phyloP scores from a whole-genome alignment of 2,113 vertebrate species.

The Oryzias melastigma region DNA sequence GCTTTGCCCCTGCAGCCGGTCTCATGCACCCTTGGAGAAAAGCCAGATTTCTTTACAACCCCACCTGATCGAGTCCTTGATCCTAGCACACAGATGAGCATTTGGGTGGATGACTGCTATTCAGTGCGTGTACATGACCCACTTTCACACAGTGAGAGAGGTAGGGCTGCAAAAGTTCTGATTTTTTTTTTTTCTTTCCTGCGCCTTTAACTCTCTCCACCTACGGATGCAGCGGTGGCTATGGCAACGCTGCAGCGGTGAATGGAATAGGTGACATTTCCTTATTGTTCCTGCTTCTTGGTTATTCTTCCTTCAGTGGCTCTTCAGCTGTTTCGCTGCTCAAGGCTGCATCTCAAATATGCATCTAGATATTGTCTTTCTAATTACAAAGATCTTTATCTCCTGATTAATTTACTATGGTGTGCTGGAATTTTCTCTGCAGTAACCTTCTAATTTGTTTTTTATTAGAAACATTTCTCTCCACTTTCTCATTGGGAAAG shows the following conservation, averaged over 20 bases:
- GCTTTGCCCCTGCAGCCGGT: constrained; percentile 19
- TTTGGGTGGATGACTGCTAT: constrained; percentile 28
- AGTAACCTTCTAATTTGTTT: constrained; percentile 42
- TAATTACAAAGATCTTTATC: constrained; percentile 56
- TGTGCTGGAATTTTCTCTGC: constrained; percentile 21
- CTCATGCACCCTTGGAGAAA: constrained; percentile 20
- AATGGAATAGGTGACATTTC: constrained; percentile 32
- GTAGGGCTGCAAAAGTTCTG: constrained; percentile 47
- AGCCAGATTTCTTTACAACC: constrained; percentile 28
- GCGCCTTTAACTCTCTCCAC: constrained; percentile 29
- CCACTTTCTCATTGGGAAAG: not conserved
- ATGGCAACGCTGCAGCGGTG: constrained; percentile 63
- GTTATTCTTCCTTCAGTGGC: not conserved
- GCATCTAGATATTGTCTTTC: constrained; percentile 49
- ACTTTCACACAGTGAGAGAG: constrained; percentile 54
- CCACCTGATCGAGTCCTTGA: constrained; percentile 27
- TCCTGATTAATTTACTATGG: constrained; percentile 36
- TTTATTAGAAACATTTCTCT: constrained; percentile 34
- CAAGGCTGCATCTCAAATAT: constrained; percentile 39
- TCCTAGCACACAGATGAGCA: constrained; percentile 38
- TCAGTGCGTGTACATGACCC: constrained; percentile 51
- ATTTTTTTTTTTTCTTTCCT: constrained; percentile 23
- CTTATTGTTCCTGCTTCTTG: not conserved
- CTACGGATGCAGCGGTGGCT: constrained; percentile 51
- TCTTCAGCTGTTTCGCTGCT: constrained; percentile 28